These are phyloP conservation scores for Sphaeridia pumilis DNA, from an alignment of 2,888 invertebrate species.

Conservation along the genomic window DNA sequence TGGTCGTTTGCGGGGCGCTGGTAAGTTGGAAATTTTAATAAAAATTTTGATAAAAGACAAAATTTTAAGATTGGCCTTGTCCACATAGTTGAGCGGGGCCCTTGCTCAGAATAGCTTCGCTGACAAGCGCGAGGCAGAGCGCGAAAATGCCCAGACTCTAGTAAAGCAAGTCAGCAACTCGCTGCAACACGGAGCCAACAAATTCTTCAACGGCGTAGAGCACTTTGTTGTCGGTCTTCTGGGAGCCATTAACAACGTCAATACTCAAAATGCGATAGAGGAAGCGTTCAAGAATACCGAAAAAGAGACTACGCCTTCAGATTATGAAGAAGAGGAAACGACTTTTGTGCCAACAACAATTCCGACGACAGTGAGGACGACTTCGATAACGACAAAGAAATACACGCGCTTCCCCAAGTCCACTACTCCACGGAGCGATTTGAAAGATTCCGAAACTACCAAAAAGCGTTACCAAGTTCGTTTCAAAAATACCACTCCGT, in stretches of 20 bases:
- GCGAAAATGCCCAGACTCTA: slow-evolving; percentile 3
- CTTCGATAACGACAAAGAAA: background rate
- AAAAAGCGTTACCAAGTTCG: background rate
- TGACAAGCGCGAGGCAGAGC: too few species aligned
- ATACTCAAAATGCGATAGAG: background rate
- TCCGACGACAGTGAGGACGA: background rate
- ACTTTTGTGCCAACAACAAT: background rate
- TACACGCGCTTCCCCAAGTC: too few species aligned
- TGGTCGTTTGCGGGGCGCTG: too few species aligned
- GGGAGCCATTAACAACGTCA: slow-evolving; percentile 11
- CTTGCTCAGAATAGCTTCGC: too few species aligned
- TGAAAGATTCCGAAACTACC: background rate
- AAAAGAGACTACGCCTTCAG: slow-evolving; percentile 3
- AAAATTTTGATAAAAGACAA: too few species aligned
- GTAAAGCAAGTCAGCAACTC: background rate
- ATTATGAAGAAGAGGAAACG: slow-evolving; percentile 8
- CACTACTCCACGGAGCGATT: too few species aligned
- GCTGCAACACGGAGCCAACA: slow-evolving; percentile 5
- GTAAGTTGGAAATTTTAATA: too few species aligned
- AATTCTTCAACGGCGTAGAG: slow-evolving; percentile 9
- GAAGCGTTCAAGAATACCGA: background rate
- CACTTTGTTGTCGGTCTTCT: slow-evolving; percentile 13
- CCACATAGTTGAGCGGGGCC: too few species aligned
- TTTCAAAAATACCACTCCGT: background rate
- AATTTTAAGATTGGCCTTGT: too few species aligned